These are phyloP conservation scores for Drosophila funebris DNA, from an alignment of 1,140 invertebrate genomes.

Conservation along the genomic window DNA sequence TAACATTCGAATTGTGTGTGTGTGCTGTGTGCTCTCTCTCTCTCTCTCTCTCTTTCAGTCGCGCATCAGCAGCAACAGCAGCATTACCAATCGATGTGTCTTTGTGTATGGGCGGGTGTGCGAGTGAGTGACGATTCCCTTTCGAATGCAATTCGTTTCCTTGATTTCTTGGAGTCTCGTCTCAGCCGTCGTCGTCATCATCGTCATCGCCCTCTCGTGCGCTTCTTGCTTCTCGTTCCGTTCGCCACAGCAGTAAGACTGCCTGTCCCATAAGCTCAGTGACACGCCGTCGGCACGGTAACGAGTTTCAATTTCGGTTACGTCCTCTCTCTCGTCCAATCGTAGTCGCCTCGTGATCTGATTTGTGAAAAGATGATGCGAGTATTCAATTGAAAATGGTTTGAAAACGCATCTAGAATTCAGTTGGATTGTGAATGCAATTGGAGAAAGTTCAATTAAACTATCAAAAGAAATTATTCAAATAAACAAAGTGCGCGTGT, in stretches of 20 bases:
- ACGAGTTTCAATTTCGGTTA: conserved; percentile 29
- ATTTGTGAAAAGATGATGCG: conserved; percentile 36
- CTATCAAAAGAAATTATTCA: conserved; percentile 20
- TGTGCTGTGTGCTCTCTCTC: conserved; percentile 31
- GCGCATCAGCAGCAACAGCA: not conserved
- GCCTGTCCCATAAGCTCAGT: conserved; percentile 62
- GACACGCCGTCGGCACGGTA: conserved; percentile 75
- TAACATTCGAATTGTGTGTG: conserved; percentile 51
- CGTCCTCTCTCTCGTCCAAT: conserved; percentile 19
- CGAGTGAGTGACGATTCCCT: conserved; percentile 69
- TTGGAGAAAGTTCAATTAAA: conserved; percentile 21
- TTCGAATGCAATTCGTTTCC: conserved; percentile 81
- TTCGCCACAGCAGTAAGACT: conserved; percentile 15
- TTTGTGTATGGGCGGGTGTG: conserved; percentile 37
- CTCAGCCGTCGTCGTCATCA: conserved; percentile 34
- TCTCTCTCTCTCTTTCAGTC: conserved; percentile 2
- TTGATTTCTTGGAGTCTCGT: conserved; percentile 71
- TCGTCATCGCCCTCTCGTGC: conserved; percentile 39
- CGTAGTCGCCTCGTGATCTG: conserved; percentile 24
- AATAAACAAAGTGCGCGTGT: conserved; percentile 50
- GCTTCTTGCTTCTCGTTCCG: too few relatives aligned
- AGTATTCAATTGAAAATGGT: conserved; percentile 23
- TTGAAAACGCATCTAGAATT: conserved; percentile 24
- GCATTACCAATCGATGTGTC: conserved; percentile 35
- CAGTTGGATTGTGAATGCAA: conserved; percentile 20